Base-by-base conservation (phyloP, 2,888 invertebrate genomes). In the Stenodema calcarata region DNA sequence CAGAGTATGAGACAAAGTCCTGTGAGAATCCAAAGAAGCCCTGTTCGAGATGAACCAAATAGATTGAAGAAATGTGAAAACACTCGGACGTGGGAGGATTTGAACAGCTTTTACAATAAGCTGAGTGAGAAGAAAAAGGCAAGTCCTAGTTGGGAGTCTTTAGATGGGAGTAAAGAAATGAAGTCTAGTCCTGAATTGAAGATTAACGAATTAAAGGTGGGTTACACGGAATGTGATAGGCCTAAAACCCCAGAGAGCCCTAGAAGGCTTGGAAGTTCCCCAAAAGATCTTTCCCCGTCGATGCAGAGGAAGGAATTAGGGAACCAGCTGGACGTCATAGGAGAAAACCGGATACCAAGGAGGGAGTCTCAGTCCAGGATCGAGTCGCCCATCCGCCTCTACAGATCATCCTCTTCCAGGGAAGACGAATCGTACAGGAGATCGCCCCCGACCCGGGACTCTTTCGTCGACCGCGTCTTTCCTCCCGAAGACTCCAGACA, bases 111-210 rank as follows among this genome's bases (percentile, higher is more conserved):
- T 28, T 84, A 84, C 28, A 84, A 84, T 47, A 84, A 84, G 18
- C 44, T 84, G 75, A 84, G 84, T 44, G 73, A 84, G 16, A 44
- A 14, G 0, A 70, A 44, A 18, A 84, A 44, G 30, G 73, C 42
- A 9, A 84, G 84, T 18, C 62, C 82, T 7, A 82, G 82, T 69
- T 84, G 84, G 84, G 84, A 84, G 27, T 84, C 73, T 42, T 30
- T 84, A 7, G 84, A 84, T 7, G 69, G 69, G 1, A 41, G 73
- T 41, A 82, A 82, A 62, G 78, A 86, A 44, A 78, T 79, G 28
- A 86, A 78, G 50, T 78, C 86, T 86, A 86, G 86, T 86, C 86
- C 86, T 23, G 86, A 86, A 30, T 44, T 84, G 75, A 84, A 84
- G 50, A 84, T 84, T 47, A 84, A 84, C 75, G 84, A 84, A 73